A percentile compares a stretch with the other conserved stretches of the same genome.
phyloP scores from a whole-genome alignment of 2,888 invertebrate species.

The Platerodrilus igneus region DNA sequence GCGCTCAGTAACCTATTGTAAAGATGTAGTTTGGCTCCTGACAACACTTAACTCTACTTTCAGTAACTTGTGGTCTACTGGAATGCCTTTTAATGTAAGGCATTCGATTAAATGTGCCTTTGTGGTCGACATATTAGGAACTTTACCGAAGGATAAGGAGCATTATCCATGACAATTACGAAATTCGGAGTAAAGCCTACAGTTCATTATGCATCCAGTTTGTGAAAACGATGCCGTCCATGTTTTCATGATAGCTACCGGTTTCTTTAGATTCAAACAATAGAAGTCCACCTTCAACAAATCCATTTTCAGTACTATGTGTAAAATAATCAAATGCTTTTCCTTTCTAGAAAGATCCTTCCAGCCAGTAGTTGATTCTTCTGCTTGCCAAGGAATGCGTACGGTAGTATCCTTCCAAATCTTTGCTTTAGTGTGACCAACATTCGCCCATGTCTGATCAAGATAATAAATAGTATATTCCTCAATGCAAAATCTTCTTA shows the following conservation, averaged over 20 bases:
- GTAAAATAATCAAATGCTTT: background rate
- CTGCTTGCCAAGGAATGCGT: too few relatives aligned
- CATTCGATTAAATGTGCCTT: too few relatives aligned
- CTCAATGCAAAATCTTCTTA: background rate
- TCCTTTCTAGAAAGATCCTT: background rate
- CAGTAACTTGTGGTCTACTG: too few relatives aligned
- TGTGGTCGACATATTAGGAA: too few relatives aligned
- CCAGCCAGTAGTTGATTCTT: background rate
- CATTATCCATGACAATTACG: too few relatives aligned
- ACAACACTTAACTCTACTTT: too few relatives aligned
- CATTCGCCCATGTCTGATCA: background rate
- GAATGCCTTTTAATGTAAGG: too few relatives aligned
- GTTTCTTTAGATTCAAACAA: background rate
- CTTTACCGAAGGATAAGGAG: too few relatives aligned
- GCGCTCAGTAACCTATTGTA: too few relatives aligned
- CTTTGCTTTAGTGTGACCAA: background rate
- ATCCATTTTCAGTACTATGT: background rate
- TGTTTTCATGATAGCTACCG: background rate
- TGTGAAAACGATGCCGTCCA: too few relatives aligned
- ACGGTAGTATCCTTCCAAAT: background rate
- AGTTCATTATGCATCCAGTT: background rate
- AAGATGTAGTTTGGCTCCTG: too few relatives aligned
- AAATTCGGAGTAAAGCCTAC: too few relatives aligned
- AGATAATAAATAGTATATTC: background rate
- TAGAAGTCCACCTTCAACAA: background rate